phyloP scores from a whole-genome alignment of 2,797 vertebrate species.

The Antrozous pallidus region DNA sequence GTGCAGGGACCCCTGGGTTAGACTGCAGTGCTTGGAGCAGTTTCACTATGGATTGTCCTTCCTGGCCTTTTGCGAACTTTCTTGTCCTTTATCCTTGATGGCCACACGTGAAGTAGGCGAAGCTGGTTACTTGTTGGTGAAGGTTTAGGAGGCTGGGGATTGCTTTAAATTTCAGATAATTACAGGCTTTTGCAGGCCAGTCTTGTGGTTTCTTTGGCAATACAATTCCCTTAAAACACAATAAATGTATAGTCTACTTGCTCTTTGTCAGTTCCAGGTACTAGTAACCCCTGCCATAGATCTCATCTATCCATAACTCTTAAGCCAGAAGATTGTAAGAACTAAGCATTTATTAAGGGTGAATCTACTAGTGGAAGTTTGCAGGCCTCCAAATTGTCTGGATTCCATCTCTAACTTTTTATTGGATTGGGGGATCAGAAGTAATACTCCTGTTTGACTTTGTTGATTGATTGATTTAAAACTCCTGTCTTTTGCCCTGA shows the following conservation, averaged over 20 bases:
- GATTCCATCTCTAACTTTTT: not conserved
- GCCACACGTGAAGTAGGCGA: not conserved
- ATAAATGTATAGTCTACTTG: not conserved
- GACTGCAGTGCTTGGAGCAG: not conserved
- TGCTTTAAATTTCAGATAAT: not conserved
- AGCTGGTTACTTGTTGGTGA: not conserved
- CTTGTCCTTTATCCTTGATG: not conserved
- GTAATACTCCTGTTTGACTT: not conserved
- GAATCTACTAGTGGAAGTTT: not conserved
- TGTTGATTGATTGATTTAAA: not conserved
- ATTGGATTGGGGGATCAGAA: not conserved
- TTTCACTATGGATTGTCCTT: not conserved
- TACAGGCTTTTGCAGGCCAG: not conserved
- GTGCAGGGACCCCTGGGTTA: not conserved
- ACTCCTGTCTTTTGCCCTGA: not conserved
- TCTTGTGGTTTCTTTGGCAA: slow-evolving; percentile 52
- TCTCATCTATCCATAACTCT: not conserved
- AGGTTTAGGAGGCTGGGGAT: not conserved
- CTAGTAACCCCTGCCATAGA: not conserved
- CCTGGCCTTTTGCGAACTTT: not conserved
- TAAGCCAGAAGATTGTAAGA: slow-evolving; percentile 17
- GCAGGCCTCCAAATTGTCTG: not conserved
- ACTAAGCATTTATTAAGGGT: not conserved
- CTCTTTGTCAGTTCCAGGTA: slow-evolving; percentile 45
- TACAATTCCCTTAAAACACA: slow-evolving; percentile 43